A percentile compares a stretch with the other conserved stretches of the same genome.
phyloP scores from a whole-genome alignment of 2,113 vertebrate genomes.

The Camarhynchus parvulus region DNA sequence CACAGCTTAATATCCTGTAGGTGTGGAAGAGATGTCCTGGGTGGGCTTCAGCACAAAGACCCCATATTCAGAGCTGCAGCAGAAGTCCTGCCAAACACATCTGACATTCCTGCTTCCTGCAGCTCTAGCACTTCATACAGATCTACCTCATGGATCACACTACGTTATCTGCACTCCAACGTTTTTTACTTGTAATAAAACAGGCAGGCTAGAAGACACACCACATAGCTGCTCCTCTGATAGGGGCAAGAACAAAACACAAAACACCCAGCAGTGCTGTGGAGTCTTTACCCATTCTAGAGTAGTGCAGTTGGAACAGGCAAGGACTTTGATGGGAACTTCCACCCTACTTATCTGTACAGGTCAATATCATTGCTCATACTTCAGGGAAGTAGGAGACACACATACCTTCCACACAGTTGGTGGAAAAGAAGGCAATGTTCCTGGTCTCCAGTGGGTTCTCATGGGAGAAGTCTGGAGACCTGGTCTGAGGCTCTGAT shows the following conservation, averaged over 20 bases:
- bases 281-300: background rate
- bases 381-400: background rate
- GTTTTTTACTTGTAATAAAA: background rate
- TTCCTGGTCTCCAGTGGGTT: slow-evolving; percentile 84
- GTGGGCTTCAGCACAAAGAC: background rate
- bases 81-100: background rate
- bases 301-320: fast-evolving
- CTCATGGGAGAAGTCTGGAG: slow-evolving; percentile 83
- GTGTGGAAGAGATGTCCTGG: background rate
- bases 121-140: background rate
- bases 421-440: slow-evolving; percentile 87
- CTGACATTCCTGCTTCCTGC: background rate
- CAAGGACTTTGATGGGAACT: background rate
- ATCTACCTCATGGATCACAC: background rate
- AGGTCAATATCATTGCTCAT: background rate
- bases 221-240: background rate
- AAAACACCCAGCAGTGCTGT: background rate
- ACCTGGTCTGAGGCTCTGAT: slow-evolving; percentile 83
- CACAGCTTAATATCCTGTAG: background rate
- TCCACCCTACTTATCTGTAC: background rate
- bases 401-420: slow-evolving; percentile 83
- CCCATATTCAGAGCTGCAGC: background rate
- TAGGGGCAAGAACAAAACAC: background rate
- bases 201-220: background rate
- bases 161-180: background rate